phyloP scores from a whole-genome alignment of 1,140 invertebrate genomes.

The Bilobella aurantiaca region DNA sequence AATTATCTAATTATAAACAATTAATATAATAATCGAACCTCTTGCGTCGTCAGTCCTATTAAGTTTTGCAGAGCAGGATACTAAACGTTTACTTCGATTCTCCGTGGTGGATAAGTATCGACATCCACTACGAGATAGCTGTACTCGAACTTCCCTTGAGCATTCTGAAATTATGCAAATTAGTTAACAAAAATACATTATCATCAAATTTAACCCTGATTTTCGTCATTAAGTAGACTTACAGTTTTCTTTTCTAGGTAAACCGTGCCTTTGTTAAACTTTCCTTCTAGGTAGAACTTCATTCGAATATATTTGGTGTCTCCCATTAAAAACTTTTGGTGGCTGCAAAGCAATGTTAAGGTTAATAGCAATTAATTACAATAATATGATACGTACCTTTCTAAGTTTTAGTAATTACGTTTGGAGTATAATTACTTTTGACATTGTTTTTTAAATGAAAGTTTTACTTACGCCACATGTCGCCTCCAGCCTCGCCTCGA shows the following conservation, averaged over 20 bases:
- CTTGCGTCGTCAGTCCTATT: too few relatives aligned
- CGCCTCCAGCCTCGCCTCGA: conserved; percentile 59
- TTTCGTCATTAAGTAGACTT: conserved; percentile 32
- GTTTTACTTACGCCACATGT: conserved; percentile 47
- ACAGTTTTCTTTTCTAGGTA: conserved; percentile 77
- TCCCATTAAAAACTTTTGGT: conserved; percentile 59
- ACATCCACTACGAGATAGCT: conserved; percentile 71
- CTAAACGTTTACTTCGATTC: conserved; percentile 47
- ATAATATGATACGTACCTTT: too few relatives aligned
- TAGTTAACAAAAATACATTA: conserved; percentile 42
- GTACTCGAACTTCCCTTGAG: conserved; percentile 63
- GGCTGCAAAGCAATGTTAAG: conserved; percentile 43
- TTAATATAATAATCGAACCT: too few relatives aligned
- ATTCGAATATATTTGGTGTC: conserved; percentile 69
- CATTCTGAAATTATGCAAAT: too few relatives aligned
- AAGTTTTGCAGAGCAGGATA: too few relatives aligned
- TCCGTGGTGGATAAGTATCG: conserved; percentile 58
- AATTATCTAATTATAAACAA: not conserved
- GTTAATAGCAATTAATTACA: not conserved
- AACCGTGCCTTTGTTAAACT: conserved; percentile 64
- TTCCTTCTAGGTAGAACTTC: conserved; percentile 79
- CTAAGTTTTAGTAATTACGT: too few relatives aligned
- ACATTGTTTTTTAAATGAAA: too few relatives aligned
- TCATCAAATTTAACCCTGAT: conserved; percentile 6
- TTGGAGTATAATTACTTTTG: too few relatives aligned